Evolutionary conservation across 2,797 vertebrate species (phyloP), one percentile per base, ranked within the genome.

Genomic region (Selene dorsalis): DNA sequence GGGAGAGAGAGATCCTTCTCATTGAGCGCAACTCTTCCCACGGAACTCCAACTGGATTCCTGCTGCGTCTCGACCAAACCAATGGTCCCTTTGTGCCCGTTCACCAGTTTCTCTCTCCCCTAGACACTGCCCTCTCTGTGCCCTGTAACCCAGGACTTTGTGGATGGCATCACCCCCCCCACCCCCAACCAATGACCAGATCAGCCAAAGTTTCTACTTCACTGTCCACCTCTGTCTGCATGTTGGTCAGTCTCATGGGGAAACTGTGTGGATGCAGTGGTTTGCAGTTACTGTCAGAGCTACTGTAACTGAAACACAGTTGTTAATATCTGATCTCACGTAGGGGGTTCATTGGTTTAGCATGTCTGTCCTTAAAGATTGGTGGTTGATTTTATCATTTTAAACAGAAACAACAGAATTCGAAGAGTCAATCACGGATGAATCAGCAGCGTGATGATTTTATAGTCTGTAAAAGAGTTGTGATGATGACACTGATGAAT

Each of bases 1-100:
- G 75, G 59, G 79, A 55, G 77, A 75, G 82, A 70, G 65, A 73
- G 83, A 88, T 79, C 65, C 68, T 74, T 87, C 79, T 86, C 77
- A 86, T 81, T 90, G 84, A 88, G 82, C 76, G 39, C 82, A 79
- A 59, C 81, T 80, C 84, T 92, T 92, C 89, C 87, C 87, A 91
- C 85, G 83, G 88, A 91, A 88, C 87, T 84, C 83, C 70, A 56
- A 84, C 84, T 86, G 78, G 82, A 88, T 86, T 88, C 89, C 87
- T 26, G 83, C 90, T 88, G 86, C 57, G 75, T 85, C 85, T 85
- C 73, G 12, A 68, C 87, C 88, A 83, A 89, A 91, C 80, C 88
- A 92, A 91, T 85, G 85, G 84, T 85, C 83, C 84, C 82, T 91
- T 91, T 91, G 88, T 91, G 85, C 79, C 85, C 14, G 68, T 87